phyloP scores from a whole-genome alignment of 1,140 invertebrate species.

The Ylistrum balloti region DNA sequence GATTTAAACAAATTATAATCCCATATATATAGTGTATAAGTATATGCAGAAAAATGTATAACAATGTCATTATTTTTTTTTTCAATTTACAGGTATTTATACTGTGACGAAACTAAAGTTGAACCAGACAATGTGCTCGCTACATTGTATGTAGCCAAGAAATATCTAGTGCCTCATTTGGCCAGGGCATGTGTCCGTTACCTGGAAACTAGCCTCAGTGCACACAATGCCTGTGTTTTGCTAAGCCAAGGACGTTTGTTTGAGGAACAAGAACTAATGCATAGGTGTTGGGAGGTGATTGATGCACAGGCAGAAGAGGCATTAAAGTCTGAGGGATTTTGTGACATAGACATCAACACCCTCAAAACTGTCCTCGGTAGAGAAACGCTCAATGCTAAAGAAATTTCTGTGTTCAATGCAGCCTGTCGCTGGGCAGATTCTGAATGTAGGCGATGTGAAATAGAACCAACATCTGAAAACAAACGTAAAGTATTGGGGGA shows the following conservation, averaged over 20 bases:
- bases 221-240: slow-evolving; percentile 92
- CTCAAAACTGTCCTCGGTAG: slow-evolving; percentile 90
- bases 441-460: slow-evolving; percentile 88
- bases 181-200: slow-evolving; percentile 93
- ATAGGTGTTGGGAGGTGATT: slow-evolving; percentile 93
- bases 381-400: slow-evolving; percentile 91
- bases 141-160: slow-evolving; percentile 93
- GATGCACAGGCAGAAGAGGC: slow-evolving; percentile 93
- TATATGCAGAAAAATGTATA: no score
- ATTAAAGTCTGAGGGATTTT: slow-evolving; percentile 92
- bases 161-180: slow-evolving; percentile 92
- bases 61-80: slow-evolving; percentile 30
- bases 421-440: slow-evolving; percentile 89
- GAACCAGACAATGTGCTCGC: slow-evolving; percentile 93
- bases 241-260: slow-evolving; percentile 90
- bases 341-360: slow-evolving; percentile 92
- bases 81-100: slow-evolving; percentile 90
- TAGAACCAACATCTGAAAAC: slow-evolving; percentile 88
- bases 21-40: no score
- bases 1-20: no score
- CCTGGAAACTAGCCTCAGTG: slow-evolving; percentile 90
- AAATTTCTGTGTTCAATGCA: slow-evolving; percentile 90
- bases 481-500: slow-evolving; percentile 87
- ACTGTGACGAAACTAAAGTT: slow-evolving; percentile 95
- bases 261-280: slow-evolving; percentile 91